Evolutionary conservation across 2,797 vertebrate genomes (phyloP), one percentile per base, ranked within the genome.

Genomic region (Siniperca obscura): DNA sequence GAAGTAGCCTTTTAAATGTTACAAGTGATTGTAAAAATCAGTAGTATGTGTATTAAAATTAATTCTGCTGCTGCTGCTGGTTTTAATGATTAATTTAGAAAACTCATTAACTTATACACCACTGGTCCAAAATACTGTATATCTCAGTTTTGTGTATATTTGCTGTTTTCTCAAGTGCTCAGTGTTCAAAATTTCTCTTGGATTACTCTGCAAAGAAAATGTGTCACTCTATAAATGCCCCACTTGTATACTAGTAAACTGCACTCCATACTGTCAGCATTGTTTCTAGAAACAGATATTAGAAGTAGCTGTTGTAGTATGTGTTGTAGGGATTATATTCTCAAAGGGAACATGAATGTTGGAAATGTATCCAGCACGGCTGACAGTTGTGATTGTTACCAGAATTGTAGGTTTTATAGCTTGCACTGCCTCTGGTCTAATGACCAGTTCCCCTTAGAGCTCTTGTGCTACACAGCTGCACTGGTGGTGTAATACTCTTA

Each of bases 401-500:
- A 60, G 72, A 71, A 36, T 46, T 61, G 74, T 52, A 27, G 36
- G 48, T 85, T 87, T 87, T 64, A 76, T 62, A 27, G 82, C 64
- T 84, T 48, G 7, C 36, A 73, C 74, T 79, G 56, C 53, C 74
- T 85, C 74, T 40, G 70, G 10, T 76, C 67, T 57, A 82, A 82
- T 72, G 84, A 73, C 55, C 72, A 38, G 34, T 9, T 89, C 72
- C 65, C 82, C 74, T 77, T 21, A 74, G 76, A 61, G 74, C 56
- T 74, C 34, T 62, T 79, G 66, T 74, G 74, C 70, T 70, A 16
- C 66, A 78, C 65, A 70, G 70, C 78, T 73, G 65, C 84, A 55
- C 60, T 61, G 42, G 10, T 74, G 74, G 74, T 82, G 68, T 82
- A 83, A 87, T 87, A 83, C 84, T 86, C 76, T 74, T 91, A 92